Evolutionary conservation across 2,113 vertebrate species (phyloP), one percentile per base, ranked within the genome.

Genomic region (Puntigrus tetrazona): DNA sequence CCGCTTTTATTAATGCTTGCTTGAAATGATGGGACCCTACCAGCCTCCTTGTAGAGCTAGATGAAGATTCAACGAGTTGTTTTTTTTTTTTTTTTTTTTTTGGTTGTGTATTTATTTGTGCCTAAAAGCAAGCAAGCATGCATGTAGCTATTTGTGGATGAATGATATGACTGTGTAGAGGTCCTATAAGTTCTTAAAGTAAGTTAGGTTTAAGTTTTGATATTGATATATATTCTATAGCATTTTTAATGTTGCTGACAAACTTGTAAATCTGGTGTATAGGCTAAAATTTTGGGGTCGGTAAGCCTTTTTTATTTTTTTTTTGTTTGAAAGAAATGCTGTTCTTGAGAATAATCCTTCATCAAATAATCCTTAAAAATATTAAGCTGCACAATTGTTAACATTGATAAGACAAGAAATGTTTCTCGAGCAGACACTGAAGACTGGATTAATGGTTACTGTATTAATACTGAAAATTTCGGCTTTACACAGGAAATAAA

Each of bases 1-100:
- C 72, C 75, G 78, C 81, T 87, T 55, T 78, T 81, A 88, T 87
- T 86, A 84, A 3, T 31, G 82, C 77, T 52, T 43, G n/a, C 41
- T 41, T 27, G 14, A 61, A 45, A 27, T 77, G 27, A 25, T 29
- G 7, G 57, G n/a, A 43, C 16, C 67, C 38, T 85, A 14, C 52
- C 52, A 79, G n/a, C 22, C 14, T 27, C 55, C 61, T 52, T 27
- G 5, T 50, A 29, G 20, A 43, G 29, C 63, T 27, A 75, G 83
- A 61, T 91, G 43, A 78, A 38, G 11, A 65, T 11, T 18, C 25
- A 67, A 78, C 63, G 36, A 50, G 43, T 47, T 75, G 25, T n/a
- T 25, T 38, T n/a, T n/a, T n/a, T n/a, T n/a, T n/a, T n/a, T n/a
- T n/a, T n/a, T n/a, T n/a, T n/a, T n/a, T n/a, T n/a, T n/a, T 61